Conservation (phyloP, 2,797 vertebrate genomes). For the Harpagifer antarcticus region DNA sequence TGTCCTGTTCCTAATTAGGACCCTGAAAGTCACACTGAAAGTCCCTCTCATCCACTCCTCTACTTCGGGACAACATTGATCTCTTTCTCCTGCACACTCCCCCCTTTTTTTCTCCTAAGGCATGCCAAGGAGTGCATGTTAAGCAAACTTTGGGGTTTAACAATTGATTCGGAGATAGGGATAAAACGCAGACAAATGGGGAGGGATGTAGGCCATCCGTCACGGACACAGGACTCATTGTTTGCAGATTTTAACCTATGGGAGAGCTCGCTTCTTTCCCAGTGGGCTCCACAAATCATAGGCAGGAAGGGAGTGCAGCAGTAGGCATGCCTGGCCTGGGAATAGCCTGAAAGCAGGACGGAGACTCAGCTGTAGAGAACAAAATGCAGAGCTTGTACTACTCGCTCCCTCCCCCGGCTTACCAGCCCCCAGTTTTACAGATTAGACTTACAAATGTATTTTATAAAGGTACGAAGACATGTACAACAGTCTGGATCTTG, state of each 20-base stretch:
- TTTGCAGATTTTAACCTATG: slow-evolving; percentile 89
- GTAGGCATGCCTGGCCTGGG: slow-evolving; percentile 78
- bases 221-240: slow-evolving; percentile 80
- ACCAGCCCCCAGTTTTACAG: slow-evolving; percentile 64
- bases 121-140: slow-evolving; percentile 80
- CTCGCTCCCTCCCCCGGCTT: slow-evolving; percentile 48
- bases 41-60: slow-evolving; percentile 82
- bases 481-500: background rate
- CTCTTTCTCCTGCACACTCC: slow-evolving; percentile 55
- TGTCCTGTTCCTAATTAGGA: slow-evolving; percentile 88
- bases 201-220: slow-evolving; percentile 85
- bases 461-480: slow-evolving; percentile 18
- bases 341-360: slow-evolving; percentile 80
- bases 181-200: slow-evolving; percentile 89
- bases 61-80: slow-evolving; percentile 81
- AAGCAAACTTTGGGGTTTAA: slow-evolving; percentile 86
- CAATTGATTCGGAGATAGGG: slow-evolving; percentile 85
- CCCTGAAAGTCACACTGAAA: slow-evolving; percentile 84
- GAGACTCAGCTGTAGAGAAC: slow-evolving; percentile 76
- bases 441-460: slow-evolving; percentile 56
- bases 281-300: slow-evolving; percentile 86
- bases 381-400: slow-evolving; percentile 77
- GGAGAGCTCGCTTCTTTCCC: slow-evolving; percentile 79
- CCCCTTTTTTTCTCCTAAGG: slow-evolving; percentile 2
- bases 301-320: slow-evolving; percentile 75